Evolutionary conservation across 2,113 vertebrate genomes (phyloP), one percentile per base, ranked within the genome.

Genomic region (Neogobius melanostomus): DNA sequence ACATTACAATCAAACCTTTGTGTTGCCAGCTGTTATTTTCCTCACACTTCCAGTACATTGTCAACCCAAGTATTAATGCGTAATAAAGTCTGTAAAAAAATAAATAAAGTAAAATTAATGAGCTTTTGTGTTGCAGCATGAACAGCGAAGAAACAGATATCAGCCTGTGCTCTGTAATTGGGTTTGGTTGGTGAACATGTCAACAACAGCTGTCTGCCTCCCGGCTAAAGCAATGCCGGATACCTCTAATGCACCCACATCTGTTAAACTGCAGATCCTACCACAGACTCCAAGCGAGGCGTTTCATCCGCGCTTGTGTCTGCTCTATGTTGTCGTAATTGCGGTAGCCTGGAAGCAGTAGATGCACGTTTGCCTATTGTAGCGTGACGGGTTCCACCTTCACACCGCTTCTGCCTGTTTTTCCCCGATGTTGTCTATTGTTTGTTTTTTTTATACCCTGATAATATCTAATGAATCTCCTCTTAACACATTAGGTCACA

Each of bases 401-500:
- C 82, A 74, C 80, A 83, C 84, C 21, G 82, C 74, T 61, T 59
- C 81, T 66, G 79, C 76, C 82, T 79, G 69, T 57, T 36, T 36
- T 4, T 36, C 28, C 28, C 28, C 28, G 4, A 36, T 36, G 28
- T 36, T 76, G 71, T 73, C 72, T 59, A 79, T 87, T 87, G 85
- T 88, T 86, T 82, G 53, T 74, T 66, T 6, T 15, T 50, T 11
- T 56, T 56, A 36, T 36, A 56, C 77, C 72, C 65, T 83, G 87
- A 83, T 89, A 89, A 86, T 81, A 73, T 82, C 85, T 85, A 82
- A 89, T 89, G 86, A 88, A 87, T 85, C 85, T 73, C 76, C 71
- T 76, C 72, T 75, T 71, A 88, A 81, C 80, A 82, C 87, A 90
- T 86, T 87, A 85, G 82, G 28, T 77, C 82, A 71, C 45, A 8